A percentile compares a stretch with the other conserved stretches of the same genome.
These are phyloP conservation scores for Drosophila arawakana DNA, from an alignment of 1,140 invertebrate species.

Conservation along the genomic window DNA sequence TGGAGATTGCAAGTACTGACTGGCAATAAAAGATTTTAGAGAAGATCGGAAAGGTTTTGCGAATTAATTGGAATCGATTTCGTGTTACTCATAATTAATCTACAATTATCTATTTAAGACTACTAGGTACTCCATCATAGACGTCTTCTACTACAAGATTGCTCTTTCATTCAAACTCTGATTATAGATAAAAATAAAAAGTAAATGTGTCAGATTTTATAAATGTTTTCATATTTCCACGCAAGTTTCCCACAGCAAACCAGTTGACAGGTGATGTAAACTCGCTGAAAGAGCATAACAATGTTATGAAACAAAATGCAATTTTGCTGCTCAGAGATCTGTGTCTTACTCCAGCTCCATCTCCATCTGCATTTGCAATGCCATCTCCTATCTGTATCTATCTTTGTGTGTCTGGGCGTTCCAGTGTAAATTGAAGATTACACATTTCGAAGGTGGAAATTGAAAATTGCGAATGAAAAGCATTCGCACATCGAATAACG, in stretches of 20 bases:
- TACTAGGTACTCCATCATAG: no score
- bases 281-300: slow-evolving; percentile 9
- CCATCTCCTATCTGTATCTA: background rate
- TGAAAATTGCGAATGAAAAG: slow-evolving; percentile 72
- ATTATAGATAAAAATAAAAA: background rate
- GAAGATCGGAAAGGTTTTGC: background rate
- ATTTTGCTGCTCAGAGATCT: slow-evolving; percentile 57
- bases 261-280: background rate
- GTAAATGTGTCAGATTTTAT: background rate
- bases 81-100: no score
- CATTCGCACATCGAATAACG: slow-evolving; percentile 59
- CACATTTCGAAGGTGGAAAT: slow-evolving; percentile 75
- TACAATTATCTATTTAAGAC: no score
- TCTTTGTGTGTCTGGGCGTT: slow-evolving; percentile 15
- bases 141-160: no score
- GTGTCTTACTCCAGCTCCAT: slow-evolving; percentile 14
- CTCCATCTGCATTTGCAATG: background rate
- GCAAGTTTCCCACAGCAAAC: background rate
- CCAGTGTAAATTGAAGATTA: slow-evolving; percentile 75
- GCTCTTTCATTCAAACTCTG: background rate
- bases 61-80: background rate
- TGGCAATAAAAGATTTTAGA: no score
- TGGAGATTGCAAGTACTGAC: background rate
- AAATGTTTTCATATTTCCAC: slow-evolving; percentile 1
- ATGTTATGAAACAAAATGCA: slow-evolving; percentile 52